Evolutionary conservation across 2,797 vertebrate genomes (phyloP), one percentile per base, ranked within the genome.

Genomic region (Poecilia gillii): DNA sequence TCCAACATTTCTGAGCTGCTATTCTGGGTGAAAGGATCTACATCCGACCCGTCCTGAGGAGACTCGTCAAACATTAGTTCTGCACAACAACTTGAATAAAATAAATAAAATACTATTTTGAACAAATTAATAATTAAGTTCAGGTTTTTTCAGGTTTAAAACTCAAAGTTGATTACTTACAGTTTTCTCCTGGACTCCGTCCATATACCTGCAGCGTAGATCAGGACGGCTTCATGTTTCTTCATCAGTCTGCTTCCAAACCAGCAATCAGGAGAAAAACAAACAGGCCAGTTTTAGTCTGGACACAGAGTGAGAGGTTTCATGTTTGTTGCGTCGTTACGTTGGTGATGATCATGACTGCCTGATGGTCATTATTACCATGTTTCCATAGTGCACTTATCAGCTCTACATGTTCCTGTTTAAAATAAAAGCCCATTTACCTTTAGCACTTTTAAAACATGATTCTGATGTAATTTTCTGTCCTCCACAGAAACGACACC

Each of bases 241-340:
- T 73, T 33, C 28, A 71, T 81, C 51, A 18, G 64, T 28, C 45
- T 28, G 51, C 68, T 75, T 57, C 33, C 62, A 80, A 73, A 87
- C 85, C 80, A 93, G 89, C 77, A 68, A 31, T 49, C 80, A 13
- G 53, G 72, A 46, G 73, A 47, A 73, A 91, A 90, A 87, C 76
- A 64, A 64, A 28, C 43, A 57, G 1, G 16, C 45, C 25, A 75
- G 33, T 70, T 89, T 86, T 88, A 84, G 89, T 87, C 84, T 76
- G 16, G 23, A 57, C n/a, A 72, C 51, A 68, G 57, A 55, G 79
- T 62, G 55, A 81, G 46, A 16, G 6, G 28, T 31, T 79, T 74
- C 18, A 55, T 85, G 86, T 88, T 84, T 87, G 78, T 5, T 68
- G 23, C 81, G 85, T 90, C 80, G 93, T 89, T 64, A 91, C 12